Evolutionary conservation across 2,888 invertebrate species (phyloP).

Genomic region (Monoplex corrugatus): DNA sequence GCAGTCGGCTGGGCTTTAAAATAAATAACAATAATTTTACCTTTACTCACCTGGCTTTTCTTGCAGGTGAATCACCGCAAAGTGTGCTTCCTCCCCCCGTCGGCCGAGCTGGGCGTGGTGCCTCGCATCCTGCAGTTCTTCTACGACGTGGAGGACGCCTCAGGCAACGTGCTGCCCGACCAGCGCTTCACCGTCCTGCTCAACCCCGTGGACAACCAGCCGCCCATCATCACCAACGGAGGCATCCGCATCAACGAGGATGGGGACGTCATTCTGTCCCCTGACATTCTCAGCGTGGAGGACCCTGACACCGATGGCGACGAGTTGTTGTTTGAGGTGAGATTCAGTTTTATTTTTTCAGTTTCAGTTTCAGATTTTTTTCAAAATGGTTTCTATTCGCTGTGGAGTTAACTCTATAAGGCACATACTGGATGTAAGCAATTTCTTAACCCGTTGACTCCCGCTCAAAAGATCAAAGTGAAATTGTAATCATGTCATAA

Average conservation of each 20-base stretch:
- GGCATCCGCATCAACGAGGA: conserved; percentile 76
- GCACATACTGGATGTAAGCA: too few species aligned
- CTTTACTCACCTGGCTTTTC: too few species aligned
- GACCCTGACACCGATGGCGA: conserved; percentile 79
- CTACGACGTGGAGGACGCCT: conserved; percentile 78
- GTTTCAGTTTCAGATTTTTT: too few species aligned
- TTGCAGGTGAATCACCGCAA: conserved; percentile 79
- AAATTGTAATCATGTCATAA: too few species aligned
- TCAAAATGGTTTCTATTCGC: too few species aligned
- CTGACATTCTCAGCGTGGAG: conserved; percentile 73
- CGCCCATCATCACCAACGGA: conserved; percentile 77
- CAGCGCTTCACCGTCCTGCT: conserved; percentile 78
- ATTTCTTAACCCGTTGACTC: too few species aligned
- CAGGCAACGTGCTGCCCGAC: conserved; percentile 76
- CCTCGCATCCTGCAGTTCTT: conserved; percentile 79
- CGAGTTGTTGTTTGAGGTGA: conserved; percentile 51
- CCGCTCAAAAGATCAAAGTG: too few species aligned
- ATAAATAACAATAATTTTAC: too few species aligned
- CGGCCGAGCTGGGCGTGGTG: conserved; percentile 77
- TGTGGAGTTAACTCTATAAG: too few species aligned
- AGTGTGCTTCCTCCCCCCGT: conserved; percentile 79
- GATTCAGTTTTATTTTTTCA: too few species aligned
- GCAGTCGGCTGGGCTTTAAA: too few species aligned
- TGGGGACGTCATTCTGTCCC: conserved; percentile 71
- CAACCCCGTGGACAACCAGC: conserved; percentile 79